Evolutionary conservation across 2,888 invertebrate genomes (phyloP).

Genomic region (Chrysolina haemoptera): DNA sequence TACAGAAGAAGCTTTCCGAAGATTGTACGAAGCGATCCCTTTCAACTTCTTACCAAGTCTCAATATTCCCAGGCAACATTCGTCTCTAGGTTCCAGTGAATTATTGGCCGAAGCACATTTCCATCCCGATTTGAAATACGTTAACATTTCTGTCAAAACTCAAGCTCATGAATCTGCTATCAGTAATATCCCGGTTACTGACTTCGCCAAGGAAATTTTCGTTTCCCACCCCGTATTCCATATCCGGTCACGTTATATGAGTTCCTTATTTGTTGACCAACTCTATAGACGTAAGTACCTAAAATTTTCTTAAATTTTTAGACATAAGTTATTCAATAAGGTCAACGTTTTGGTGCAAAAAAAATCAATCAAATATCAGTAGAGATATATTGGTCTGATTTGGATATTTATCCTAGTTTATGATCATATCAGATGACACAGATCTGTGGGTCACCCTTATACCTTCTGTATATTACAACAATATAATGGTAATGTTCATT

Average conservation of each 20-base stretch:
- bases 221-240: conserved; percentile 72
- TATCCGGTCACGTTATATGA: conserved; percentile 62
- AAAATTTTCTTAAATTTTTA: not conserved
- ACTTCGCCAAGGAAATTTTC: conserved; percentile 64
- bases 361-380: too few relatives aligned
- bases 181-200: conserved; percentile 70
- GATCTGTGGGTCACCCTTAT: too few relatives aligned
- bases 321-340: too few relatives aligned
- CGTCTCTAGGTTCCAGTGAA: conserved; percentile 67
- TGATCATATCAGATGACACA: too few relatives aligned
- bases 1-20: conserved; percentile 70
- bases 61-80: conserved; percentile 66
- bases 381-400: too few relatives aligned
- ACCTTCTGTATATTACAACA: too few relatives aligned
- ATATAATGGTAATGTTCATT: too few relatives aligned
- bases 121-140: conserved; percentile 69
- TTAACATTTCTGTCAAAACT: conserved; percentile 71
- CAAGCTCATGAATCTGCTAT: conserved; percentile 65
- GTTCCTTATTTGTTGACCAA: conserved; percentile 58
- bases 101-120: conserved; percentile 71
- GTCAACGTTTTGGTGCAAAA: too few relatives aligned
- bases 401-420: too few relatives aligned
- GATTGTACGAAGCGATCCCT: conserved; percentile 70
- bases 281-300: conserved; percentile 73
- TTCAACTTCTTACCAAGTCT: conserved; percentile 69